Evolutionary conservation across 2,113 vertebrate species (phyloP), one percentile per base, ranked within the genome.

Genomic region (Brachyhypopomus occidentalis): DNA sequence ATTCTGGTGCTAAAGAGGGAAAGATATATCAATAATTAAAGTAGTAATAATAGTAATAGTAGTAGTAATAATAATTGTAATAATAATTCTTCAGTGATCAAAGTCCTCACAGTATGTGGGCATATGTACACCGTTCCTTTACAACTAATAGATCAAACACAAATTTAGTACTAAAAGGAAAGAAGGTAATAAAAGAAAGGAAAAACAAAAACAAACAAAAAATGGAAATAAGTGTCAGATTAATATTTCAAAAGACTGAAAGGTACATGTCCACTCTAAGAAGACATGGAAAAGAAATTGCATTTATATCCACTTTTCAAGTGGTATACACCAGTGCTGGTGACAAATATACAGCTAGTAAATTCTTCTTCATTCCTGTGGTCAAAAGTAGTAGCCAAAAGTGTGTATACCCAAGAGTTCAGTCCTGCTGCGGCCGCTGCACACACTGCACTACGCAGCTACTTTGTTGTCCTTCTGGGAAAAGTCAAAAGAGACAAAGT

Each of bases 381-480:
- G 16, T 78, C 91, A 90, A 79, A 87, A 91, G 94, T 92, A 91
- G 67, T 88, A 94, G 85, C 94, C 92, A 89, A 87, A 88, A 86
- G 73, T 87, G 73, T 87, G 83, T 86, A 87, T 91, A 91, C 94
- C 90, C 91, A 90, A 91, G 88, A 88, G 66, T 89, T 94, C 89
- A 91, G 91, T 93, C 91, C 86, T 86, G 88, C 86, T 86, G 85
- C 72, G 76, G 85, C 85, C 87, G 86, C 90, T 88, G 89, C 88
- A 88, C 88, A 86, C 87, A 71, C 95, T 48, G 87, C 87, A 92
- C 94, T 97, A 98, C 12, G 96, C 96, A 85, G 96, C 94, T 89
- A 97, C 95, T 92, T 97, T 99, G 94, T 97, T 97, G 88, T 98
- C 97, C 96, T 98, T 98, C 97, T 98, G 41, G 80, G 56, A 56